Evolutionary conservation across 2,113 vertebrate species (phyloP), one percentile per base, ranked within the genome.

Genomic region (Mandrillus leucophaeus): DNA sequence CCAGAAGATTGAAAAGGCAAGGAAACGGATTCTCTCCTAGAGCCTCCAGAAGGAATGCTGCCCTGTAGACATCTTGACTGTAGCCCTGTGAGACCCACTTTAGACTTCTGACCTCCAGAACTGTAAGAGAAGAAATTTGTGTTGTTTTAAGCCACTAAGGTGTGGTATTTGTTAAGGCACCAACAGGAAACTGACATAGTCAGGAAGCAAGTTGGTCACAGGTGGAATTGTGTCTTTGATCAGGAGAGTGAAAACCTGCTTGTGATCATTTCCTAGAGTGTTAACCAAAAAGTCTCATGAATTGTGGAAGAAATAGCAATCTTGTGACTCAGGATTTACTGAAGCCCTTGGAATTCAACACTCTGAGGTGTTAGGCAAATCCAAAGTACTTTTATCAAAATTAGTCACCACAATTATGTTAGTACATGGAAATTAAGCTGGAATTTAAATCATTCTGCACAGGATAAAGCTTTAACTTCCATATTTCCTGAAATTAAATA

Each of bases 371-470:
- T 70, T 81, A 86, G 83, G 83, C 40, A 86, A 87, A 92, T 73
- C 90, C 61, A 14, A 57, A 92, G 59, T 72, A 88, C 64, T 48
- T 84, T 81, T 95, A 61, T 90, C 59, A 87, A 61, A 45, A 68
- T 95, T 89, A 94, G 25, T 86, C 84, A 76, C 82, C n/a, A 57
- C 94, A 90, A 84, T 90, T 87, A 80, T 75, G 66, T 92, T 97
- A 97, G 84, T 90, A 87, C 80, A 70, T 94, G 88, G 83, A 75
- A 86, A 84, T 93, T 35, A 80, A 97, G 45, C 80, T 52, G 73
- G 32, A 96, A 92, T 89, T 88, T 93, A 89, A 92, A 89, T 97
- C 40, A 95, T 86, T 70, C 40, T 92, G 16, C n/a, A 75, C 55
- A 93, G 40, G 14, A 68, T 90, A 80, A 90, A 73, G 66, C 45